phyloP scores from a whole-genome alignment of 2,888 invertebrate genomes.

The Seira ritae region DNA sequence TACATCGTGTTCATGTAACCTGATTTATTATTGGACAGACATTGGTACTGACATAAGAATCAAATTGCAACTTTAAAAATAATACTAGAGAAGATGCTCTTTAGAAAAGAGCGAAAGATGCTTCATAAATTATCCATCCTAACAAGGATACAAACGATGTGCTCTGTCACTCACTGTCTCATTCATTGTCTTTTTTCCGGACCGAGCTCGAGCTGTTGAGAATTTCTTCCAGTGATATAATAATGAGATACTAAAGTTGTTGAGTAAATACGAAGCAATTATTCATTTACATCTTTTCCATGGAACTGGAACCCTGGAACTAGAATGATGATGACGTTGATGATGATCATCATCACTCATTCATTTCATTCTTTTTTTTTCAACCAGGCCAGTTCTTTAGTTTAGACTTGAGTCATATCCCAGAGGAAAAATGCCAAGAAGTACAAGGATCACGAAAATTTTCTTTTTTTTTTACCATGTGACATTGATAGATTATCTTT shows the following conservation, averaged over 20 bases:
- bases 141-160: background rate
- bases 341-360: conserved; percentile 34
- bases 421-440: conserved; percentile 39
- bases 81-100: background rate
- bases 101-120: too few relatives aligned
- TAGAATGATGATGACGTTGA: background rate
- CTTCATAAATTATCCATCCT: background rate
- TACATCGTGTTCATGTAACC: too few relatives aligned
- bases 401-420: background rate
- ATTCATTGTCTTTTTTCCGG: background rate
- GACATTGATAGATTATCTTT: conserved; percentile 72
- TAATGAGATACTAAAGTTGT: conserved; percentile 50
- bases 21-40: too few relatives aligned
- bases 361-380: conserved; percentile 14
- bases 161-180: background rate
- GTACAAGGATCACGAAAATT: conserved; percentile 32
- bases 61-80: too few relatives aligned
- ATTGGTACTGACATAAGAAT: too few relatives aligned
- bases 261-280: conserved; percentile 70
- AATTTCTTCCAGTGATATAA: background rate
- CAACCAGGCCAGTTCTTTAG: background rate
- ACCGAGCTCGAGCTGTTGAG: background rate
- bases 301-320: too few relatives aligned
- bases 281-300: conserved; percentile 66
- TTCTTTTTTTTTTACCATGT: conserved; percentile 49